Conservation (phyloP, 2,113 vertebrate species). For the Maccullochella peelii region DNA sequence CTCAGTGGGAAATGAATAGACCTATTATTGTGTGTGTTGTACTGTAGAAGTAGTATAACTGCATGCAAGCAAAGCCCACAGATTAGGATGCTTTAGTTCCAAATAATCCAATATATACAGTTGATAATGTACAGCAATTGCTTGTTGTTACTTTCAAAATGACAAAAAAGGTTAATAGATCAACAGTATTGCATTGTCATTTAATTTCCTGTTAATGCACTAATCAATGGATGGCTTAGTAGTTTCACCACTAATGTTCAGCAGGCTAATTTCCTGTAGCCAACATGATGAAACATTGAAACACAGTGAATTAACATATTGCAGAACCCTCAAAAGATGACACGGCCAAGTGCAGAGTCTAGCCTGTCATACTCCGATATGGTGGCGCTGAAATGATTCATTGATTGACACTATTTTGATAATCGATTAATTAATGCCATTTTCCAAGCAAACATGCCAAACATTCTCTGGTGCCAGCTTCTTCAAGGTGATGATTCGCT, state of each 20-base stretch:
- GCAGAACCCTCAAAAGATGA: not conserved
- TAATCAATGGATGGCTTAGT: not conserved
- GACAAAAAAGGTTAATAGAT: not conserved
- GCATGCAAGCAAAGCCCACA: not conserved
- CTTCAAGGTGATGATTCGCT: not conserved
- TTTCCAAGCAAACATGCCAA: not conserved
- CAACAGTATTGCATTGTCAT: not conserved
- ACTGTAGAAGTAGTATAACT: not conserved
- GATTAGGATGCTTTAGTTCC: not conserved
- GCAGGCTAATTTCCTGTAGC: not conserved
- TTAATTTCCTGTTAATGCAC: not conserved
- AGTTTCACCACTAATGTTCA: not conserved
- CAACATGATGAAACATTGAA: conserved; percentile 2
- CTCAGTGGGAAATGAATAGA: not conserved
- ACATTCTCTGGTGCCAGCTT: too few species aligned
- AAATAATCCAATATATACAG: not conserved
- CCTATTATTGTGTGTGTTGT: not conserved
- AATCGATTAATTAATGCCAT: not conserved
- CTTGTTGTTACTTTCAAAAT: not conserved
- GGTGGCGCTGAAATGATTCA: not conserved
- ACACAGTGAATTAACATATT: not conserved
- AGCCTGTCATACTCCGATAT: not conserved
- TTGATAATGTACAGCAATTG: not conserved
- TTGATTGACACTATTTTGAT: not conserved
- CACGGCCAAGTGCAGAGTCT: not conserved